These are phyloP conservation scores for Lucilia sericata DNA, from an alignment of 1,140 invertebrate species.

Conservation along the genomic window DNA sequence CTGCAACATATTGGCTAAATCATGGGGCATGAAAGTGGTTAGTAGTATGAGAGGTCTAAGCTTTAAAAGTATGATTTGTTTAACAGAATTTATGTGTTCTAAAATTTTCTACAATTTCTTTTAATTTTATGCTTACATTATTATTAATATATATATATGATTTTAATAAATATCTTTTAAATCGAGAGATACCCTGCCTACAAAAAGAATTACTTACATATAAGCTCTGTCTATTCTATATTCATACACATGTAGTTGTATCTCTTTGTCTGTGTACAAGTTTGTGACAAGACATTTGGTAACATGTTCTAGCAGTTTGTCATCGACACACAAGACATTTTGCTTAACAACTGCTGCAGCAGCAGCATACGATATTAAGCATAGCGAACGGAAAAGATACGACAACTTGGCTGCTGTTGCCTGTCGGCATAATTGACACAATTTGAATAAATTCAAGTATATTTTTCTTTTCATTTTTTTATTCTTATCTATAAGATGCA, in stretches of 20 bases:
- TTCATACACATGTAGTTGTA: no score
- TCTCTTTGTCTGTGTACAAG: no score
- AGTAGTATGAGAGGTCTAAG: neutral
- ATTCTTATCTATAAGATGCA: neutral
- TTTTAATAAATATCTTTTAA: no score
- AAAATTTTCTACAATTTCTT: no score
- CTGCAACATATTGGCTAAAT: neutral
- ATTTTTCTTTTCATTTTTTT: neutral
- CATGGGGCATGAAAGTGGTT: neutral
- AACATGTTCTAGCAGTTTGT: conserved; percentile 42
- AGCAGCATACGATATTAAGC: neutral
- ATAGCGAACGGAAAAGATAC: neutral
- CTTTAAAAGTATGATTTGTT: no score
- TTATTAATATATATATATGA: no score
- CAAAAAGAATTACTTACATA: no score
- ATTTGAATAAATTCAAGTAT: conserved; percentile 40
- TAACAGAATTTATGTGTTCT: no score
- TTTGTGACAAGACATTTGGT: conserved; percentile 33
- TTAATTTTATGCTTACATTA: no score
- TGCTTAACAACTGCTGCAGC: conserved; percentile 32
- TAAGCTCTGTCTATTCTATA: no score
- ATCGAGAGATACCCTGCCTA: no score
- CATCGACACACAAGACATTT: conserved; percentile 41
- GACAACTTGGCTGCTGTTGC: conserved; percentile 42
- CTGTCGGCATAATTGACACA: conserved; percentile 42